Evolutionary conservation across 2,888 invertebrate species (phyloP).

Genomic region (Mythimna loreyi): DNA sequence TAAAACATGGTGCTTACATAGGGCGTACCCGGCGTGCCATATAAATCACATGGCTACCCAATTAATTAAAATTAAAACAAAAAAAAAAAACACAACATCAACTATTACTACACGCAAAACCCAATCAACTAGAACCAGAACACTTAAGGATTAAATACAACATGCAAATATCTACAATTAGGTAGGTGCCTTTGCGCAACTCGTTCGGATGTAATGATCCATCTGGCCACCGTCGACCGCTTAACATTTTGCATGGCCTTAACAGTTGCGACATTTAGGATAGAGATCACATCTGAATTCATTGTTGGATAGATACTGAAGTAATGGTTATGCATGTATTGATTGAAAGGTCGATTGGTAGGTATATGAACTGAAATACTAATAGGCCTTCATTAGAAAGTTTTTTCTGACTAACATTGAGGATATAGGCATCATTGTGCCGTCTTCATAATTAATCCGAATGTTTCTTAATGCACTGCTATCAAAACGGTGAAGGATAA

Average conservation of each 20-base stretch:
- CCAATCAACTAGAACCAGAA: constrained; percentile 62
- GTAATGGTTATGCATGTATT: constrained; percentile 36
- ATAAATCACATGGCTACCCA: background rate
- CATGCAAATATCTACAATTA: constrained; percentile 67
- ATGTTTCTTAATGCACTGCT: too few relatives aligned
- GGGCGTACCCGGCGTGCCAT: background rate
- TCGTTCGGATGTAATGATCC: constrained; percentile 76
- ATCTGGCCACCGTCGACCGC: constrained; percentile 79
- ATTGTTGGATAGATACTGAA: constrained; percentile 64
- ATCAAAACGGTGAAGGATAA: too few relatives aligned
- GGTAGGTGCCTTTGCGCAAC: constrained; percentile 64
- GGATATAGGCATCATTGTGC: background rate
- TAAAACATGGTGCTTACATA: background rate
- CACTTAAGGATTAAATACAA: constrained; percentile 63
- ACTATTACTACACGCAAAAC: constrained; percentile 47
- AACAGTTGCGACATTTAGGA: constrained; percentile 76
- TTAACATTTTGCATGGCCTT: constrained; percentile 87
- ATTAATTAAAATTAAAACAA: constrained; percentile 6
- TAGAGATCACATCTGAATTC: constrained; percentile 67
- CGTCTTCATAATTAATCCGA: background rate
- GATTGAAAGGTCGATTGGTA: constrained; percentile 35
- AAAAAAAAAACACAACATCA: constrained; percentile 27
- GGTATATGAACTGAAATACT: constrained; percentile 8
- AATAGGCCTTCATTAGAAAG: constrained; percentile 4
- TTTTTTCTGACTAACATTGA: constrained; percentile 6